A percentile compares a stretch with the other conserved stretches of the same genome.
Conservation (phyloP, 2,888 invertebrate genomes). For the Heliconius aoede region DNA sequence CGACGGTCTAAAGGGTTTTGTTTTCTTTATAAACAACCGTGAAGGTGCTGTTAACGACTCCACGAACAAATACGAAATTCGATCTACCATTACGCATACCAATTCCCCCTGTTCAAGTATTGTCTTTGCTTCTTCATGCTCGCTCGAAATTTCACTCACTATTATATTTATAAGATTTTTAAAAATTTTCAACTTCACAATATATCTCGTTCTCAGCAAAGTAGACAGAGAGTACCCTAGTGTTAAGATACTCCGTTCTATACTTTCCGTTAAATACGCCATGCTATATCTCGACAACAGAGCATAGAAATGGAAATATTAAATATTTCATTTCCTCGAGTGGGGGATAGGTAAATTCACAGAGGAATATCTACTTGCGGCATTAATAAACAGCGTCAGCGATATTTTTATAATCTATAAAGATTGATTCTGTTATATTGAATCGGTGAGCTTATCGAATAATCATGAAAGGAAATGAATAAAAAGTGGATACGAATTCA, state of each 20-base stretch:
- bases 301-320: too few species aligned
- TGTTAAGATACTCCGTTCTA: too few species aligned
- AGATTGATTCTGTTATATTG: conserved; percentile 32
- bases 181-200: too few species aligned
- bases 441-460: conserved; percentile 34
- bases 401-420: conserved; percentile 45
- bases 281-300: too few species aligned
- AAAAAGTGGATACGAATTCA: conserved; percentile 45
- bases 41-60: conserved; percentile 82
- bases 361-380: conserved; percentile 43
- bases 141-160: conserved; percentile 51
- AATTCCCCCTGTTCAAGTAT: conserved; percentile 67
- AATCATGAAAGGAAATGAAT: conserved; percentile 44
- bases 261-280: too few species aligned
- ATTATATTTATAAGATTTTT: conserved; percentile 57
- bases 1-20: conserved; percentile 72
- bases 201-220: too few species aligned
- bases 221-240: too few species aligned
- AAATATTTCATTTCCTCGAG: too few species aligned
- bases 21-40: conserved; percentile 82
- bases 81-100: conserved; percentile 83
- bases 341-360: conserved; percentile 42
- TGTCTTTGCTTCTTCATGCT: conserved; percentile 65
- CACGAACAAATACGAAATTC: conserved; percentile 83
- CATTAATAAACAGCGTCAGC: conserved; percentile 40